These are phyloP conservation scores for Zoroaster sp. DNA, from an alignment of 53 echinoderm and acorn worm species.

Conservation along the genomic window DNA sequence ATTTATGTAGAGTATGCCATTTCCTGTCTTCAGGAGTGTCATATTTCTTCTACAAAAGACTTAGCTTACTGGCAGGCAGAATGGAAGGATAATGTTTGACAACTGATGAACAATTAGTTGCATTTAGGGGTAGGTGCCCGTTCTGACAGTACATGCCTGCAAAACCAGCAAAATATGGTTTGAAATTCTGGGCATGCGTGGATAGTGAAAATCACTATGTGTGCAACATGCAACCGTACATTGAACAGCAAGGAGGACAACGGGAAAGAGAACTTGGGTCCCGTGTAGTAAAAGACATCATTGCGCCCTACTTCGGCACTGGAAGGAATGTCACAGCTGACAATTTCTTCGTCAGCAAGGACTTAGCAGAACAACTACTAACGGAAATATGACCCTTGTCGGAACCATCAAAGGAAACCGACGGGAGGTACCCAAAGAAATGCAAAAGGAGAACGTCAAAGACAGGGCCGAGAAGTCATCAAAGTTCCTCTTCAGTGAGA, in stretches of 20 bases:
- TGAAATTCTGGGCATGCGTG: background rate
- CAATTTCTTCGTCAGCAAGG: background rate
- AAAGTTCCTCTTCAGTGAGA: background rate
- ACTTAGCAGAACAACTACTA: background rate
- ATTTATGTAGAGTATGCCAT: too few species aligned
- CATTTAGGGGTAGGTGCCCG: constrained; percentile 19
- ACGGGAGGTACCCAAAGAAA: background rate
- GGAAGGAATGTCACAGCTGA: constrained; percentile 15
- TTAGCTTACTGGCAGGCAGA: too few species aligned
- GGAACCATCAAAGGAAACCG: constrained; percentile 13
- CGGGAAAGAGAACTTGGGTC: background rate
- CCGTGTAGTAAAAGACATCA: background rate
- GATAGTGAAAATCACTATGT: background rate
- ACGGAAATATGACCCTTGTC: background rate
- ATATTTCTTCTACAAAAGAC: too few species aligned
- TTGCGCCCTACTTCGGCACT: background rate
- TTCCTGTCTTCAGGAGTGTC: too few species aligned
- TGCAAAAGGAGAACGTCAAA: background rate
- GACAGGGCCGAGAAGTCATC: constrained; percentile 2
- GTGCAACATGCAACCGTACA: constrained; percentile 3
- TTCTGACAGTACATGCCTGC: constrained; percentile 23
- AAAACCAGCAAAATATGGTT: constrained; percentile 32
- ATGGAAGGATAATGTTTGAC: background rate
- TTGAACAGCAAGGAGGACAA: background rate
- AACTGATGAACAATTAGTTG: background rate